Base-by-base conservation (phyloP, 2,113 vertebrate genomes). In the Heterotis niloticus region DNA sequence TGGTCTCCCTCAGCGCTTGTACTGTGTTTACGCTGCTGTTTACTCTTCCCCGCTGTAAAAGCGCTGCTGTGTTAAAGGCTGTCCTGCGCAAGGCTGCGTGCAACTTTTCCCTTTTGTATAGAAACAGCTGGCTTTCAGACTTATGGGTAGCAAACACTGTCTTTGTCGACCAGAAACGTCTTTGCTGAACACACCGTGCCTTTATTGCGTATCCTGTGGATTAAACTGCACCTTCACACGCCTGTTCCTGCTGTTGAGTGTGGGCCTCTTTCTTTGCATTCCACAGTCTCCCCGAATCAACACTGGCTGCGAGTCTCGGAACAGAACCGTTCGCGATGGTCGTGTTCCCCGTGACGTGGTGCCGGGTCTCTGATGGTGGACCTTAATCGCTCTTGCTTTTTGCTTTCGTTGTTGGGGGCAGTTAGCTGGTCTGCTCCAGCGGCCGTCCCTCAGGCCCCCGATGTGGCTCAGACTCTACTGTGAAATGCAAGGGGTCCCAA, bases 151-250 rank as follows among this genome's bases (percentile, higher is more conserved):
- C 84, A 87, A 84, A 83, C 84, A 78, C 64, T 80, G 84, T 85
- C 86, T 51, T 84, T 81, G 84, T 88, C 84, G 87, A 90, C 92
- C 91, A 93, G 93, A 93, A 92, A 92, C 85, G 87, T 83, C 88
- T 90, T 90, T 90, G 90, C 90, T 91, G 91, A 90, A 91, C 91
- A 90, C 90, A 83, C 84, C 86, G 92, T 93, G 92, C 93, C 92
- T 94, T 93, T 91, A 87, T 90, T 88, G 92, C 92, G 91, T 93
- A 91, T 86, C 90, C 74, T 74, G 77, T 64, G 66, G 91, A 93
- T 92, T 94, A 94, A 93, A 93, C 84, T 59, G 86, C 86, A 87
- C 90, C 82, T 54, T 78, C 17, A 67, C 66, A 57, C 76, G 18
- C 44, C 44, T 66, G 62, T 64, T 44, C 34, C 34, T 44, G 34